These are phyloP conservation scores for Tachypleus tridentatus DNA, from an alignment of 1,140 invertebrate species.

Conservation along the genomic window DNA sequence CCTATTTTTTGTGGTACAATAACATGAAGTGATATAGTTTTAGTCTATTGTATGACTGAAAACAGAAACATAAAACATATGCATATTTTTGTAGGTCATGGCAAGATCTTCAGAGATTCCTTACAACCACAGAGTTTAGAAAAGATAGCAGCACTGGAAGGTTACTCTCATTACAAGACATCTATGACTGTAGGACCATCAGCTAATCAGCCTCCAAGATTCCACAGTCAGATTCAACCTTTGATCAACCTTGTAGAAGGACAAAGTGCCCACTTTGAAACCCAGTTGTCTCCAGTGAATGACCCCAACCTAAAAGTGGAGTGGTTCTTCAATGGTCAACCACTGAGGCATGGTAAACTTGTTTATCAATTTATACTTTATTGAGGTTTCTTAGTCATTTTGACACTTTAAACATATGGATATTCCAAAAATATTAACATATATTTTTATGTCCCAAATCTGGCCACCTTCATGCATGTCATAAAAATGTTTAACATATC, in stretches of 20 bases:
- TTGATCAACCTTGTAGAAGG: conserved; percentile 75
- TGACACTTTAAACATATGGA: too few species aligned
- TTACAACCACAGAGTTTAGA: conserved; percentile 87
- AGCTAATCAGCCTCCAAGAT: conserved; percentile 62
- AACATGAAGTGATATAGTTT: too few species aligned
- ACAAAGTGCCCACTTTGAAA: conserved; percentile 88
- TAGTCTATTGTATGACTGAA: too few species aligned
- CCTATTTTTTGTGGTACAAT: too few species aligned
- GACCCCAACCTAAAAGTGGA: conserved; percentile 88
- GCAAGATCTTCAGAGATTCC: conserved; percentile 82
- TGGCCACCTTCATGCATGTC: too few species aligned
- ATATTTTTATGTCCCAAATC: too few species aligned
- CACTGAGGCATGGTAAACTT: conserved; percentile 43
- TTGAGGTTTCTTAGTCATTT: too few species aligned
- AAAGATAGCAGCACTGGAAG: conserved; percentile 76
- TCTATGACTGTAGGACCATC: conserved; percentile 45
- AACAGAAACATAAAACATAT: conserved; percentile 11
- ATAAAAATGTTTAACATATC: too few species aligned
- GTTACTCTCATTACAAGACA: conserved; percentile 41
- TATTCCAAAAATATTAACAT: too few species aligned
- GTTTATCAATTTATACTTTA: too few species aligned
- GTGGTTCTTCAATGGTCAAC: conserved; percentile 90
- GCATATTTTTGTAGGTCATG: conserved; percentile 35
- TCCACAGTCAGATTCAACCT: conserved; percentile 72
- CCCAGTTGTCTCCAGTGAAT: conserved; percentile 69